Evolutionary conservation across 2,113 vertebrate species (phyloP), one percentile per base, ranked within the genome.

Genomic region (Cheirogaleus medius): DNA sequence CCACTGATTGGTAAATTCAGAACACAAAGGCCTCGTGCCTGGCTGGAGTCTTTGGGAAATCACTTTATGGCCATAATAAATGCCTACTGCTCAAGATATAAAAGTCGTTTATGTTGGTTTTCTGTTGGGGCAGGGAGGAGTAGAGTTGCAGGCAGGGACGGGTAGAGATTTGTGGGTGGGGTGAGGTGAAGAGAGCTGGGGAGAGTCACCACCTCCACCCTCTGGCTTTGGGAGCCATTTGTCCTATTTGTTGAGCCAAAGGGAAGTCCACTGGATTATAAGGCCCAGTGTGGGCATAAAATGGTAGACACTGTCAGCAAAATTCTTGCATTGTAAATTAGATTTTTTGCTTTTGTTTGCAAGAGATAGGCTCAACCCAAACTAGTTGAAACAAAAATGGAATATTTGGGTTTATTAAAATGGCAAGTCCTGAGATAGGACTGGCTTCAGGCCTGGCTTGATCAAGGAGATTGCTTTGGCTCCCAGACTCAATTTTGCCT

Each of bases 11-110:
- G 58, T 96, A 42, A 93, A 80, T 58, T 94, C 60, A 86, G 66
- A 96, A 92, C 37, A 69, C 60, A 92, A 89, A 94, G 32, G 20
- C 71, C 52, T 63, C 34, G 2, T 23, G 78, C 32, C 87, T 63
- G 25, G 42, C 56, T 85, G 37, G 73, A 85, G 29, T 89, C 89
- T 90, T 88, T 39, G 27, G 80, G 95, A 94, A 95, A 91, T 94
- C 91, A 85, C 56, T 93, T 95, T 91, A 93, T 8, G 29, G 56
- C 11, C 78, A 87, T 58, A 88, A 91, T 83, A 91, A 97, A 96
- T 42, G 73, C 77, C 66, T 68, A 20, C 63, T 74, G 83, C 47
- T 73, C 54, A 44, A 80, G 68, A 71, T 20, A 80, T 17, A 92
- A 94, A 95, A 87, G 64, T 2, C 18, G 56, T 63, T 74, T 49